Evolutionary conservation across 2,113 vertebrate genomes (phyloP), one percentile per base, ranked within the genome.

Genomic region (Notothenia rossii): DNA sequence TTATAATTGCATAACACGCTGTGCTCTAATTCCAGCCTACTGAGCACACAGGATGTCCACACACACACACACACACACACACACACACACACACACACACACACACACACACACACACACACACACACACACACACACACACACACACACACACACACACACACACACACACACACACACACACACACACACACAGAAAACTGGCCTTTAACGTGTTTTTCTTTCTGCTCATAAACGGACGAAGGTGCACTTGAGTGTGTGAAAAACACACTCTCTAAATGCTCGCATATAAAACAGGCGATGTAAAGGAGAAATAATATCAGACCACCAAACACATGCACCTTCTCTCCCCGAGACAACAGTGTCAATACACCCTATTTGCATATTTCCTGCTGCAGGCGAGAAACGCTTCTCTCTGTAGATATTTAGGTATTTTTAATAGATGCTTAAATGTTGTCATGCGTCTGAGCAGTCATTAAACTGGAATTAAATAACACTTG

Each of bases 1-100:
- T 89, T 78, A 62, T 86, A 92, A 92, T 92, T 91, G 86, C 87
- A 85, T 89, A 89, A 93, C 87, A 91, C n/a, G 81, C 88, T 88
- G 83, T 83, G 91, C 82, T 93, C 86, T 85, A 84, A 88, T 92
- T 91, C 90, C 86, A 88, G 82, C 79, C 84, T 84, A 89, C 83
- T 81, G 87, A 86, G 84, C 86, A 87, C 80, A 84, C 85, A 90
- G 82, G 77, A 90, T 75, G 83, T 89, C 83, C 80, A 86, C 76
- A 81, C 73, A 72, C 66, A 67, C 77, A 11, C 36, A 62, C 60
- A n/a, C 58, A 54, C 66, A 50, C 46, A 48, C 48, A 72, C 46
- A 72, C 61, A 49, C 55, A 33, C 46, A 49, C 73, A 54, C 55
- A 83, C 20, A 40, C 80, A 86, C 76, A 81, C 73, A 74, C 66